Evolutionary conservation across 2,888 invertebrate species (phyloP), one percentile per base, ranked within the genome.

Genomic region (Copidosoma aretas): DNA sequence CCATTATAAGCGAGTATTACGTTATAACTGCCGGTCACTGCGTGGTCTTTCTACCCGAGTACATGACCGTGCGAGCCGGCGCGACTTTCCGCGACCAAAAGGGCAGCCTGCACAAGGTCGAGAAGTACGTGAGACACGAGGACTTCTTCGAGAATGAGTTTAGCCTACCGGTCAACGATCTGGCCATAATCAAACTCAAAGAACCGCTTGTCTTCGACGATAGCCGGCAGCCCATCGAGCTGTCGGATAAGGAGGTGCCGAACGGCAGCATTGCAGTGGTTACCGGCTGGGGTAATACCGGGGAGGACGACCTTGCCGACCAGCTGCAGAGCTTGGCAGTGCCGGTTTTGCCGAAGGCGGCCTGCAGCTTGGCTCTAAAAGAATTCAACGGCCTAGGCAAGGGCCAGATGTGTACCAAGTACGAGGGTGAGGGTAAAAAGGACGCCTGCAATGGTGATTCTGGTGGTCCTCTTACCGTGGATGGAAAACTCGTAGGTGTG

Each of bases 21-120:
- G 81, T 89, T 1, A 67, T 89, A 0, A 89, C 88, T 0, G 89
- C 89, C 14, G 89, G 87, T 1, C 89, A 89, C 75, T 89, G 89
- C 72, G 77, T 86, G 60, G 72, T 76, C 41, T 83, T 84, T 57
- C 25, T 74, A 68, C 5, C 49, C 61, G 57, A 49, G 10, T 54
- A 32, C 53, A 65, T 74, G 0, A 64, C 58, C 1, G 78, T 89
- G 0, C 86, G 89, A 3, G 74, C 74, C 3, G 77, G 78, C 8
- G 69, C 87, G 1, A 86, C 88, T 0, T 85, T 84, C 41, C 85
- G 81, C 24, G 75, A 77, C 0, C 67, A 75, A 0, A 88, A 87
- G 0, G 90, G 90, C 0, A 76, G 84, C 57, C 3, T 88, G 0
- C 78, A 87, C 17, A 80, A 82, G 19, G 86, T 89, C 0, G 56